Percentiles rank a stretch among this genome's conserved stretches.
Conservation (phyloP, 2,888 invertebrate genomes). For the Andrena hattorfiana region DNA sequence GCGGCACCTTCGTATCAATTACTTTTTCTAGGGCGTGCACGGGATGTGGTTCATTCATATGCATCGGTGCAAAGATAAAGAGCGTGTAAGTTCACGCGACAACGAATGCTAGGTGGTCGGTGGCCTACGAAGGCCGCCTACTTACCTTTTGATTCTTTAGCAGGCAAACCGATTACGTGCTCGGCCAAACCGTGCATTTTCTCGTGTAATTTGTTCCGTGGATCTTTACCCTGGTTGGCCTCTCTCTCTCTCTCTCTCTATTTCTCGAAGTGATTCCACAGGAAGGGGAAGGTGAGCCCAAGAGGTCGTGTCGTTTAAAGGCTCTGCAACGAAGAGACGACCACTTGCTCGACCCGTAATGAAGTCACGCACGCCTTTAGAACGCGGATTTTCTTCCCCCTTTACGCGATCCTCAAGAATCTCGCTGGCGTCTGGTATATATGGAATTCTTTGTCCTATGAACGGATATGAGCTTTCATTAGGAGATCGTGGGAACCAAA, state of each 20-base stretch:
- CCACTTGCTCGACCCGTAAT: conserved; percentile 32
- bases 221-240: conserved; percentile 15
- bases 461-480: background rate
- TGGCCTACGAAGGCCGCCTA: conserved; percentile 75
- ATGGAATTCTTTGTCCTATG: background rate
- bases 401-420: conserved; percentile 4
- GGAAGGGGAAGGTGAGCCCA: background rate
- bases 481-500: background rate
- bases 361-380: conserved; percentile 55
- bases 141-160: conserved; percentile 72
- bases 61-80: conserved; percentile 47
- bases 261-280: conserved; percentile 4
- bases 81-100: conserved; percentile 58
- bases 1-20: conserved; percentile 42
- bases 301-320: conserved; percentile 49
- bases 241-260: conserved; percentile 20
- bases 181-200: conserved; percentile 50
- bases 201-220: conserved; percentile 48
- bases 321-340: conserved; percentile 25
- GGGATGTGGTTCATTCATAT: conserved; percentile 45
- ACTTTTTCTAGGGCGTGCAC: conserved; percentile 38
- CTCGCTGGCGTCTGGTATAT: background rate
- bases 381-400: conserved; percentile 27
- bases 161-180: conserved; percentile 61
- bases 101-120: conserved; percentile 66